Percentiles rank a stretch among this genome's conserved stretches.
phyloP scores from a whole-genome alignment of 2,888 invertebrate species.

The Cephalotes varians region DNA sequence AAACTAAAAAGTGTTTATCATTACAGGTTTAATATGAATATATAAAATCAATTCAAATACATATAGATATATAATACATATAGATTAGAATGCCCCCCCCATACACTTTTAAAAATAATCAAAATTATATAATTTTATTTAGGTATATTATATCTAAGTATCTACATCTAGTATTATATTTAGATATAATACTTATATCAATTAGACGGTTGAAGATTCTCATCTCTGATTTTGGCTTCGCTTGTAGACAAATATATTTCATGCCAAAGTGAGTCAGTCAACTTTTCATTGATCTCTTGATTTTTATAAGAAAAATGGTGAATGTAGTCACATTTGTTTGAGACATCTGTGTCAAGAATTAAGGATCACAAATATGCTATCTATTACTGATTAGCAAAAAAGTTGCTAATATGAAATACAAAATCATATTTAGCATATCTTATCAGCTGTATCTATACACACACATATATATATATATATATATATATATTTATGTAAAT shows the following conservation, averaged over 20 bases:
- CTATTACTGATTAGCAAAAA: neutral
- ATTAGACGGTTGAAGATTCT: slow-evolving; percentile 24
- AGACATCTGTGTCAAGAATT: slow-evolving; percentile 37
- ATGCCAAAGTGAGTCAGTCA: slow-evolving; percentile 71
- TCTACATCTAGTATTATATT: no score
- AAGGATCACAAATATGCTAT: slow-evolving; percentile 18
- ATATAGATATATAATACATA: neutral
- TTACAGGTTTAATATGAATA: neutral
- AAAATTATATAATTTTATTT: neutral
- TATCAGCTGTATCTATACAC: neutral
- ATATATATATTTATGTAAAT: neutral
- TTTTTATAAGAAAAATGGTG: slow-evolving; percentile 62
- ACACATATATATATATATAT: no score
- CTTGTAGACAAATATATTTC: slow-evolving; percentile 69
- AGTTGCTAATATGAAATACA: neutral
- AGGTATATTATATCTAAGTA: no score
- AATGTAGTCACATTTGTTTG: slow-evolving; percentile 52
- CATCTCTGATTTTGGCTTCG: neutral
- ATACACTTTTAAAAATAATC: neutral
- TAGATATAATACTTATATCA: neutral
- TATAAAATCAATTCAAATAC: neutral
- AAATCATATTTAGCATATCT: neutral
- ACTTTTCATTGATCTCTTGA: slow-evolving; percentile 53
- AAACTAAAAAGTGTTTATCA: neutral
- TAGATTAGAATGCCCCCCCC: no score